Base-by-base conservation (phyloP, 2,113 vertebrate species). In the Thomomys bottae region DNA sequence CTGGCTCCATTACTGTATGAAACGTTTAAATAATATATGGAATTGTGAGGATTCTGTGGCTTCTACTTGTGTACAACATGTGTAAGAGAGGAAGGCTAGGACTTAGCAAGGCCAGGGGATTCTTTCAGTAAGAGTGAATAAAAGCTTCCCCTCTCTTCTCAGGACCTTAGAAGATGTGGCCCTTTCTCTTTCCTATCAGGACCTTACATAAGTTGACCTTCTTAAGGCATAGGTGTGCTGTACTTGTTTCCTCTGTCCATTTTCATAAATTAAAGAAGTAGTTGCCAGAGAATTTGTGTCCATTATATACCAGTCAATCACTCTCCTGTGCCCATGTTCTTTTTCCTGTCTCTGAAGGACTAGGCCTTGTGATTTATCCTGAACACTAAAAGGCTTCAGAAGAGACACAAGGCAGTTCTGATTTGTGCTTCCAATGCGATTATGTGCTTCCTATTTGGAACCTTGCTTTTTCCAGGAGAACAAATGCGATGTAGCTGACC, bases 401-500 rank as follows among this genome's bases (percentile, higher is more conserved):
- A 45, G 28, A 17, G 23, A 72, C 40, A 2, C 10, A 80, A 2
- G 5, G 0, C n/a, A 68, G 12, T 71, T 77, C 34, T 86, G 36
- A 23, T 8, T 5, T 30, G 49, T 11, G 18, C 42, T 38, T 82
- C 0, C 17, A 68, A 8, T 36, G 45, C 23, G 17, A 38, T 11
- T 54, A 26, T 64, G 38, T 10, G 30, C 8, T 67, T 3, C 70
- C 36, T 61, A 2, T 11, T 11, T 14, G 8, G 36, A 59, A 66
- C 4, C 10, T 45, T 84, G 5, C 17, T 8, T 87, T 54, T 49
- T 7, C 6, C 5, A n/a, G n/a, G 2, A 63, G 0, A 73, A 63
- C 0, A 66, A 3, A 5, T 1, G 23, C 14, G 1, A 4, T 1
- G 23, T 34, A 57, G 32, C 24, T 30, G 24, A 26, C 38, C 4